Percentiles rank a stretch among this genome's conserved stretches.
These are phyloP conservation scores for Bubo bubo DNA, from an alignment of 2,113 vertebrate genomes.

Conservation along the genomic window DNA sequence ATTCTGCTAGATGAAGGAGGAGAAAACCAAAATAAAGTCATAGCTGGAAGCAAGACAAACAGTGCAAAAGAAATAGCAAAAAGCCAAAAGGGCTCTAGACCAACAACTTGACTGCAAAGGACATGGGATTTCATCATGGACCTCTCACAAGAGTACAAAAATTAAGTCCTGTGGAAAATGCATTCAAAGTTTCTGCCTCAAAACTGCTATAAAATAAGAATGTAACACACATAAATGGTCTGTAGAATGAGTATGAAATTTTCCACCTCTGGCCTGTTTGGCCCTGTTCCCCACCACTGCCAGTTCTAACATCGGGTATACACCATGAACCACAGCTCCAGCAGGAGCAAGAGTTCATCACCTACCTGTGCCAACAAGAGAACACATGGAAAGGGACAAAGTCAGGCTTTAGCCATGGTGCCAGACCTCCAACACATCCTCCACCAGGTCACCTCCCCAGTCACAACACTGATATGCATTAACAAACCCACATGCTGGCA, in stretches of 20 bases:
- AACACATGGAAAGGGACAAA: not conserved
- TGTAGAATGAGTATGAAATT: not conserved
- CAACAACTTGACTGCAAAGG: not conserved
- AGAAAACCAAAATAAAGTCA: not conserved
- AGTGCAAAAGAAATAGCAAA: not conserved
- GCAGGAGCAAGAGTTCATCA: not conserved
- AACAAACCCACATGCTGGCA: not conserved
- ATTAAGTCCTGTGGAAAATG: not conserved
- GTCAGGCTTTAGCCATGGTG: not conserved
- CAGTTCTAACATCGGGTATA: not conserved
- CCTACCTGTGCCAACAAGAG: not conserved
- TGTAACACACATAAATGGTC: not conserved
- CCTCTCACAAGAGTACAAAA: not conserved
- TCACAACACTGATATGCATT: not conserved
- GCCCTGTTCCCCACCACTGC: rapidly evolving
- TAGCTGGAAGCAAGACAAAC: not conserved
- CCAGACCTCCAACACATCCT: not conserved
- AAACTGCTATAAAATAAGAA: not conserved
- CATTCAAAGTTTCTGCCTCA: not conserved
- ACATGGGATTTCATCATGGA: not conserved
- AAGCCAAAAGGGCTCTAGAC: not conserved
- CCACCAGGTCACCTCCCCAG: not conserved
- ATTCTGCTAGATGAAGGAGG: not conserved
- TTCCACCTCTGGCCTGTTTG: not conserved
- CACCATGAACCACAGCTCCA: not conserved